These are phyloP conservation scores for Ceraclea dissimilis DNA, from an alignment of 2,888 invertebrate species.

Conservation along the genomic window DNA sequence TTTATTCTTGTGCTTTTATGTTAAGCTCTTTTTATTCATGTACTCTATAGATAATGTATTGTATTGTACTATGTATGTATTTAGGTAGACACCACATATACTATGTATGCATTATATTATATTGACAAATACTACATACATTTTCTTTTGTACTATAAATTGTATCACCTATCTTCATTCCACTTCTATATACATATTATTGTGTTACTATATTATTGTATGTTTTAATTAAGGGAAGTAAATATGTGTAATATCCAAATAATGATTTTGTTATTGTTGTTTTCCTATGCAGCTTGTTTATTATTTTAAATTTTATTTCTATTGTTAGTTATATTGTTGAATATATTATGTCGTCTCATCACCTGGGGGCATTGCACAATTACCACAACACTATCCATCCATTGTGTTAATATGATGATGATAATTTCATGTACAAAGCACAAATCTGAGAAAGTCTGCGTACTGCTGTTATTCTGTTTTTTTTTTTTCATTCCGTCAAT, in stretches of 20 bases:
- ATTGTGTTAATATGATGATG: too few species aligned
- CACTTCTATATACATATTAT: background rate
- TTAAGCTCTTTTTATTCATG: background rate
- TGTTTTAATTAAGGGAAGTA: conserved; percentile 3
- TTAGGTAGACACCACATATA: too few species aligned
- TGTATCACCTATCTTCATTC: background rate
- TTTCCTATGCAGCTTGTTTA: conserved; percentile 19
- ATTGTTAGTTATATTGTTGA: conserved; percentile 7
- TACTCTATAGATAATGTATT: too few species aligned
- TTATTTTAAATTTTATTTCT: conserved; percentile 13
- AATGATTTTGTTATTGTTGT: conserved; percentile 14
- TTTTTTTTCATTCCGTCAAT: conserved; percentile 9
- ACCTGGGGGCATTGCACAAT: too few species aligned
- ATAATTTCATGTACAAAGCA: too few species aligned
- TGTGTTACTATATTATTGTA: background rate
- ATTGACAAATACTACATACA: too few species aligned
- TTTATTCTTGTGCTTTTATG: conserved; percentile 2
- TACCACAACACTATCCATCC: too few species aligned
- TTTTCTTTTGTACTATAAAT: background rate
- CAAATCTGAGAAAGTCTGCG: background rate
- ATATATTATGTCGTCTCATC: too few species aligned
- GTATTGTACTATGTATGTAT: too few species aligned
- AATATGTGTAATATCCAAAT: conserved; percentile 9
- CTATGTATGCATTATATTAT: too few species aligned
- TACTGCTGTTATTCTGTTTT: too few species aligned